Base-by-base conservation (phyloP, 2,797 vertebrate species). In the Sorex maritimensis region DNA sequence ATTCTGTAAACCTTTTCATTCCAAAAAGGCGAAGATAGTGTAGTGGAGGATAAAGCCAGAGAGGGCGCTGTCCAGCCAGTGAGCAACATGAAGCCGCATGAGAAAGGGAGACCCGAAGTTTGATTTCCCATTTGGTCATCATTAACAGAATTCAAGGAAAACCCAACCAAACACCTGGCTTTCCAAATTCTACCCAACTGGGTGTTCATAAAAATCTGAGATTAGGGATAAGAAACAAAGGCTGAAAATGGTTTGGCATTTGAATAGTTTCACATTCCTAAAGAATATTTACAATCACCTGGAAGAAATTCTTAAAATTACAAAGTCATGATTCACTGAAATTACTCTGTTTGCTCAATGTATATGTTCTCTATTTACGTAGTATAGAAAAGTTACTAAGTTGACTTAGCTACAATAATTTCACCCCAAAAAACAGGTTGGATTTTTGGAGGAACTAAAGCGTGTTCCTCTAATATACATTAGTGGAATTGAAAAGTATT, bases 261-360 rank as follows among this genome's bases (percentile, higher is more conserved):
- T 94, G 94, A 96, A 21, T 79, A 96, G 81, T 69, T 95, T 94
- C 88, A 96, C 81, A 93, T 96, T 96, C 95, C 90, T 81, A 94
- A 97, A 90, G 85, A 96, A 95, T 84, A 94, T 86, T 24, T 92
- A 96, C 58, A 77, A 94, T 78, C 79, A 90, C 75, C 55, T 94
- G 94, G 95, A 90, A 96, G 90, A 69, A 82, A 15, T 97, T 88
- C 38, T 92, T 95, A 78, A 95, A 96, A 94, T 96, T 78, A 88
- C 95, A 97, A 97, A 93, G 92, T 94, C 69, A 92, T 81, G 86
- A 95, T 90, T 87, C 21, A 96, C 83, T 69, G 95, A 95, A 95
- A 86, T 94, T 91, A 94, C 28, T 52, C 88, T 95, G 63, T 74
- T 81, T 49, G 77, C 44, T 55, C 49, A 91, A 86, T 94, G 93